Percentiles rank a stretch among this genome's conserved stretches.
These are phyloP conservation scores for Heterotis niloticus DNA, from an alignment of 2,113 vertebrate genomes.

Conservation along the genomic window DNA sequence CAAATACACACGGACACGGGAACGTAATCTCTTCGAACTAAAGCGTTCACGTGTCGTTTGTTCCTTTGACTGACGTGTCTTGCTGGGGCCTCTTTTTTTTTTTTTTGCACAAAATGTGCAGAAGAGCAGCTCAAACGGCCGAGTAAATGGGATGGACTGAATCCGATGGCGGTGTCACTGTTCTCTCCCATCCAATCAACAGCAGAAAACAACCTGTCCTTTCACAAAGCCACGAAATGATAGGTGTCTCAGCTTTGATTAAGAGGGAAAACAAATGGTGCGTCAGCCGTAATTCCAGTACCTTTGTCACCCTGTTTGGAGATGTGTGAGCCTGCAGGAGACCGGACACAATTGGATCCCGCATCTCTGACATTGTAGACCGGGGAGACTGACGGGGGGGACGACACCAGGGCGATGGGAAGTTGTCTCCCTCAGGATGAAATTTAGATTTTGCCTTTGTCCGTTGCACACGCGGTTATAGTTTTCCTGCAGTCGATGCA, in stretches of 20 bases:
- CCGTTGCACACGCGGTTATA: background rate
- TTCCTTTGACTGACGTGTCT: conserved; percentile 15
- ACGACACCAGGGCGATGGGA: background rate
- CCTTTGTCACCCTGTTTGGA: conserved; percentile 1
- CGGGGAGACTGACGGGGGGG: too few relatives aligned
- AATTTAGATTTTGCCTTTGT: background rate
- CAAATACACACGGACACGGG: background rate
- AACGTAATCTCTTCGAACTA: background rate
- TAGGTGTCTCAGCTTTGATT: background rate
- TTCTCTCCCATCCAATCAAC: background rate
- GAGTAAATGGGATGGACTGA: conserved; percentile 12
- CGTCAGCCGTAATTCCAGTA: background rate
- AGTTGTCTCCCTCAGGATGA: background rate
- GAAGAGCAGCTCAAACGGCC: conserved; percentile 6
- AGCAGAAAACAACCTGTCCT: background rate
- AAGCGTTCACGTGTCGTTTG: background rate
- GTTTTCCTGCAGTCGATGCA: background rate
- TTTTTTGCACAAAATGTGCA: conserved; percentile 14
- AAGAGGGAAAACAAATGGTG: background rate
- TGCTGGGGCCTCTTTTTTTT: background rate
- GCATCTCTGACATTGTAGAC: background rate
- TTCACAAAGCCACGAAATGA: conserved; percentile 1
- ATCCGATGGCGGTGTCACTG: background rate
- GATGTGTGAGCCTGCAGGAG: background rate
- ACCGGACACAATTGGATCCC: conserved; percentile 14